These are phyloP conservation scores for Aphelenchoides avenae DNA, from an alignment of 1,140 invertebrate genomes.

Conservation along the genomic window DNA sequence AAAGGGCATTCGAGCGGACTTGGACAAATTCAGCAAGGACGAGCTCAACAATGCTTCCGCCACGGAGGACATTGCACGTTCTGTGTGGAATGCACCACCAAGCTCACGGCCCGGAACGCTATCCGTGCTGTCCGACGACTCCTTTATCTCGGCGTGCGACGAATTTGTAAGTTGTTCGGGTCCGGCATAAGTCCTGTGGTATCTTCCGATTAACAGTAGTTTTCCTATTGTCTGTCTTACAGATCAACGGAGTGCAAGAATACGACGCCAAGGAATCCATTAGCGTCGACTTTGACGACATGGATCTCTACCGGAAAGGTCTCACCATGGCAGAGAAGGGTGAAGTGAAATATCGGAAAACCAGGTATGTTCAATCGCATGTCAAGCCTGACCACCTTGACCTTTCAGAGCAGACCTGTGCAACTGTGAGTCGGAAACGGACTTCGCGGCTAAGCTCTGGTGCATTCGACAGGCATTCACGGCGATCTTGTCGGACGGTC, in stretches of 20 bases:
- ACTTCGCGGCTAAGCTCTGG: conserved; percentile 45
- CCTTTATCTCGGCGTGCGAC: conserved; percentile 35
- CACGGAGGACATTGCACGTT: conserved; percentile 42
- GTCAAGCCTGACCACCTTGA: conserved; percentile 8
- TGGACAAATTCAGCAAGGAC: conserved; percentile 27
- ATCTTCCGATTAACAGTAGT: background rate
- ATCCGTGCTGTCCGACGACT: conserved; percentile 46
- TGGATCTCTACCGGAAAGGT: conserved; percentile 30
- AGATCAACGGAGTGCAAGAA: background rate
- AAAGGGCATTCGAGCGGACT: conserved; percentile 27
- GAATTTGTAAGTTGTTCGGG: conserved; percentile 27
- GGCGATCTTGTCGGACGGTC: conserved; percentile 28
- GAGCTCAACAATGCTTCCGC: conserved; percentile 13
- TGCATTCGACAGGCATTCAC: conserved; percentile 40
- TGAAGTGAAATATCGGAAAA: conserved; percentile 37
- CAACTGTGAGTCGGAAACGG: conserved; percentile 37
- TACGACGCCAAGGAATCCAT: background rate
- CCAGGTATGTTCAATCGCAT: conserved; percentile 16
- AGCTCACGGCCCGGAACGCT: conserved; percentile 34
- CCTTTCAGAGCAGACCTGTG: conserved; percentile 43
- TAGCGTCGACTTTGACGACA: conserved; percentile 26
- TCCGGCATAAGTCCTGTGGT: background rate
- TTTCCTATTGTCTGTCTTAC: background rate
- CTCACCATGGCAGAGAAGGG: conserved; percentile 17
- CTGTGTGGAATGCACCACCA: conserved; percentile 34